Base-by-base conservation (phyloP, 2,888 invertebrate species). In the Nudaria mundana region DNA sequence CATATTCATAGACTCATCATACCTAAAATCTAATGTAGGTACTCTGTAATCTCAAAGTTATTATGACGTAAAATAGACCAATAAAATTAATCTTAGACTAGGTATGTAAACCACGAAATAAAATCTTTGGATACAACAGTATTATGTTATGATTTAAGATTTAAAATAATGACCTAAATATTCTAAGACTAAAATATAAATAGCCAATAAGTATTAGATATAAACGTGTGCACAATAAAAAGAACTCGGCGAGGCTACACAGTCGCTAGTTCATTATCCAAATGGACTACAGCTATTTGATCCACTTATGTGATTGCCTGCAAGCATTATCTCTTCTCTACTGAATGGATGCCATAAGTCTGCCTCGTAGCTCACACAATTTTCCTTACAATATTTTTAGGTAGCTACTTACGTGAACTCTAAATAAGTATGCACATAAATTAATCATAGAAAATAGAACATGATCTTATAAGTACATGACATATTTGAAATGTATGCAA, bases 271-370 rank as follows among this genome's bases (percentile, higher is more conserved):
- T 88, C 87, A 86, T 88, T 88, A 88, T 82, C 79, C 83, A 87
- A 88, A 88, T 88, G 87, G 87, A 87, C 83, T 86, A 80, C 79
- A 85, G 83, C 85, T 88, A 87, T 88, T 86, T 88, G 86, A 88
- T 87, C 86, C 87, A 87, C 87, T 88, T 88, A 86, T 88, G 86
- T 82, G 87, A 88, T 87, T 88, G 87, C 86, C 82, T 86, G 84
- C 82, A 81, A 84, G 81, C 83, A 86, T 88, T 88, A 87, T 86
- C 86, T 87, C 78, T 84, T 71, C 69, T 81, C 72, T 67, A 71
- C 75, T 74, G 86, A 86, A 87, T 86, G 80, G 81, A 78, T 79
- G 75, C 83, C 79, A 84, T 88, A 86, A 83, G 85, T 87, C 81
- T 85, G 81, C 79, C 81, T 81, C 82, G 85, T 85, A 87, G 83